A percentile compares a stretch with the other conserved stretches of the same genome.
Conservation (phyloP, 2,888 invertebrate genomes). For the Zele albiditarsus region DNA sequence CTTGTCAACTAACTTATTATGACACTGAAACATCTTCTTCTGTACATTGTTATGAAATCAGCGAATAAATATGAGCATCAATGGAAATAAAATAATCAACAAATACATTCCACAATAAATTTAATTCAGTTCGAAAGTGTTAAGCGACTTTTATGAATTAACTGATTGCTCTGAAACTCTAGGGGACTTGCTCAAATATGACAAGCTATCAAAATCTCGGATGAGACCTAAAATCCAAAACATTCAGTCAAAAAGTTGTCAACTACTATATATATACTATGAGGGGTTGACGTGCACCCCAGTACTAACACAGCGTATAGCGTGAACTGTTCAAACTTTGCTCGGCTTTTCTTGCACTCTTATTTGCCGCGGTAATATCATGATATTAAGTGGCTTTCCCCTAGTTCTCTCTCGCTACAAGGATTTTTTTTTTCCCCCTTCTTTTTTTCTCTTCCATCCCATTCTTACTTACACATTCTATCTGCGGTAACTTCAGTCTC, state of each 20-base stretch:
- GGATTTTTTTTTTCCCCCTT: not conserved
- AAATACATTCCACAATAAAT: no score
- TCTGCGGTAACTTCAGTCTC: not conserved
- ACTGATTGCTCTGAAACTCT: no score
- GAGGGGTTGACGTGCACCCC: constrained; percentile 6
- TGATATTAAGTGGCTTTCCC: constrained; percentile 60
- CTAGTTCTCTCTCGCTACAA: not conserved
- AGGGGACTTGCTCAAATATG: no score
- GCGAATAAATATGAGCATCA: no score
- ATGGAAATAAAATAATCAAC: no score
- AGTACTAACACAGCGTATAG: constrained; percentile 1
- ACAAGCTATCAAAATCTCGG: no score
- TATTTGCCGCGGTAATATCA: constrained; percentile 59
- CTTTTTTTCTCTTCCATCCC: constrained; percentile 31
- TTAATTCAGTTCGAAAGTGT: no score
- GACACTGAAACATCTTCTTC: no score
- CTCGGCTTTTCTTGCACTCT: constrained; percentile 51
- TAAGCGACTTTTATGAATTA: no score
- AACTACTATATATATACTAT: no score
- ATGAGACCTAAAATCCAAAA: not conserved
- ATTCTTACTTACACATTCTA: not conserved
- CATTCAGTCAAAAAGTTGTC: not conserved
- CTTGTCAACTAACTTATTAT: no score
- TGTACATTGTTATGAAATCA: no score
- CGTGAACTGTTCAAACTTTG: constrained; percentile 56